Base-by-base conservation (phyloP, 2,888 invertebrate genomes). In the Melitaea athalia region DNA sequence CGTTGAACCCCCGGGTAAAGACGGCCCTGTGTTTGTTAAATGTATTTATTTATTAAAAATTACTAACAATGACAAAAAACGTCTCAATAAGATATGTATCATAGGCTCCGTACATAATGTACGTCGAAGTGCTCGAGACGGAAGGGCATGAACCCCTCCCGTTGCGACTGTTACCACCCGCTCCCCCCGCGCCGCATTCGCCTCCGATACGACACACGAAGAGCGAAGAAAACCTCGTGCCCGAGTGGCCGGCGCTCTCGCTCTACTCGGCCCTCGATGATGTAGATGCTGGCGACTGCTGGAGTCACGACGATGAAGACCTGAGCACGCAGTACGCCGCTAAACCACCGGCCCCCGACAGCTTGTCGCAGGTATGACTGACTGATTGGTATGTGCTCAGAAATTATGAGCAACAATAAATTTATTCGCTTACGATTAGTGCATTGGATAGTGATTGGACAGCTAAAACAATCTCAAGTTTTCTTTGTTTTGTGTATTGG, bases 281-380 rank as follows among this genome's bases (percentile, higher is more conserved):
- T 55, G 81, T 71, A 0, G 92, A 91, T 59, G 84, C 90, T 42
- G 95, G 94, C 60, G 97, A 95, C 86, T 97, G 95, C 77, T 99
- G 99, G 99, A 98, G 98, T 68, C 98, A 98, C 82, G 98, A 99
- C 81, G 99, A 99, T 78, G 99, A 99, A 83, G 99, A 99, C 78
- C 96, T 98, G 3, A 84, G 85, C 70, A 82, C 86, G 67, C 85
- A 86, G 71, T 91, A 89, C 70, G 79, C 84, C 12, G 78, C 83
- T 10, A 78, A 86, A 74, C 85, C 87, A 61, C 87, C 89, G 3
- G 89, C 91, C 63, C 91, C 92, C 2, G 92, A 93, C 69, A 87
- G 87, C 68, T 95, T 99, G 74, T 99, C 98, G 5, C 98, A 98
- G 93, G 95, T 99, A 62, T 42, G 52, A 33, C 33, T n/a, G 47